phyloP scores from a whole-genome alignment of 2,797 vertebrate genomes.

The Darevskia nairensis region DNA sequence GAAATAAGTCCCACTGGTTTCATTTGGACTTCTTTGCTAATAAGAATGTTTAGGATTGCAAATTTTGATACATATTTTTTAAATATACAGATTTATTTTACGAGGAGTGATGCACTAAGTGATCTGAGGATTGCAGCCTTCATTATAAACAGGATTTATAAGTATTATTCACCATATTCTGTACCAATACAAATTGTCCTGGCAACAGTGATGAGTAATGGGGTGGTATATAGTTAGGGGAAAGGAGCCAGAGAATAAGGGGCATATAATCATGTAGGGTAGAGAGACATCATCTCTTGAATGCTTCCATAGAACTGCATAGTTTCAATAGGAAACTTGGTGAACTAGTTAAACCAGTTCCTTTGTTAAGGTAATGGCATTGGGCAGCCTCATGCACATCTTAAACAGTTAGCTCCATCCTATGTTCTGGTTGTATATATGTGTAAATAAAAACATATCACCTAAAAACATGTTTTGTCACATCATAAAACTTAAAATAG shows the following conservation, averaged over 20 bases:
- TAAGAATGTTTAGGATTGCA: neutral
- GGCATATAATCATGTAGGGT: neutral
- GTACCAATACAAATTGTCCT: neutral
- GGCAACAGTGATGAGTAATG: neutral
- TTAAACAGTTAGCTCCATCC: no score
- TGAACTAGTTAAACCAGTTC: no score
- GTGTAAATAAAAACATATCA: no score
- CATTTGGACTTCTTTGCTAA: neutral
- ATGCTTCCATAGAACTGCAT: neutral
- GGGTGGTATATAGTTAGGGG: neutral
- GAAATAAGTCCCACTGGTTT: conserved; percentile 12
- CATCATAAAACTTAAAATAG: no score
- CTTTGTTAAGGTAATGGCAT: no score
- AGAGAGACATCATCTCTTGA: neutral
- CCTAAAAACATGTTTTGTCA: no score
- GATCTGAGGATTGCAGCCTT: no score
- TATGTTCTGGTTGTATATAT: no score
- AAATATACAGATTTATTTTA: neutral
- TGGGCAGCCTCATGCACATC: no score
- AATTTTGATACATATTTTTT: neutral
- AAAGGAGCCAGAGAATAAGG: no score
- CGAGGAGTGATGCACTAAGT: neutral
- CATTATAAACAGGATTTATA: no score
- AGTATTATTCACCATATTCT: no score
- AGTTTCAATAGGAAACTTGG: neutral